Evolutionary conservation across 2,113 vertebrate genomes (phyloP), one percentile per base, ranked within the genome.

Genomic region (Callipepla californica): DNA sequence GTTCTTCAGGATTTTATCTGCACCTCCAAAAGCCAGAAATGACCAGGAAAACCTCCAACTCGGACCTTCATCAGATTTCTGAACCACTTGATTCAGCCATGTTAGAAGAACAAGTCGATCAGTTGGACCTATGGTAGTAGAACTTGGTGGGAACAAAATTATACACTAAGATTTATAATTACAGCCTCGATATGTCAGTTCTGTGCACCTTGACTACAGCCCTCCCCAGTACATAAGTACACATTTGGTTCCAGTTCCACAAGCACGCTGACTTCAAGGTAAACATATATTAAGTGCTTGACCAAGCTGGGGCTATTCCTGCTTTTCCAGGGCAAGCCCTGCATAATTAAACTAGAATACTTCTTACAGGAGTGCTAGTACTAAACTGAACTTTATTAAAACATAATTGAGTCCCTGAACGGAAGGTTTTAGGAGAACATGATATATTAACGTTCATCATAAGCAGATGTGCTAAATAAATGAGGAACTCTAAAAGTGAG

Each of bases 331-430:
- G 30, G 44, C 44, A 53, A 79, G 68, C 15, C 26, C 26, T 0
- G 0, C 28, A n/a, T 30, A 40, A 86, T 76, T 87, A 93, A 85
- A 63, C 55, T 77, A 90, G 26, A 81, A 72, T 77, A 79, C 58
- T 82, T 90, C 47, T 58, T 84, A 84, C 3, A 18, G 78, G 53
- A 90, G 17, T 53, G 18, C 42, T 84, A 13, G 38, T 65, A 68
- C 61, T 79, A 13, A 68, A 68, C n/a, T 58, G 48, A 94, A 89
- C 55, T 89, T 85, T 92, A 62, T 81, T 74, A 89, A 91, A 94
- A 25, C 16, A 76, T n/a, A 83, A 63, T 62, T 45, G 47, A 63
- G 68, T 30, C 34, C 47, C 79, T 94, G 87, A 62, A 79, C 63
- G 30, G 21, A 72, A 91, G 40, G 13, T 22, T 85, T 87, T 44